Percentiles rank a stretch among this genome's conserved stretches.
Conservation (phyloP, 2,888 invertebrate species). For the Bimastos eiseni region DNA sequence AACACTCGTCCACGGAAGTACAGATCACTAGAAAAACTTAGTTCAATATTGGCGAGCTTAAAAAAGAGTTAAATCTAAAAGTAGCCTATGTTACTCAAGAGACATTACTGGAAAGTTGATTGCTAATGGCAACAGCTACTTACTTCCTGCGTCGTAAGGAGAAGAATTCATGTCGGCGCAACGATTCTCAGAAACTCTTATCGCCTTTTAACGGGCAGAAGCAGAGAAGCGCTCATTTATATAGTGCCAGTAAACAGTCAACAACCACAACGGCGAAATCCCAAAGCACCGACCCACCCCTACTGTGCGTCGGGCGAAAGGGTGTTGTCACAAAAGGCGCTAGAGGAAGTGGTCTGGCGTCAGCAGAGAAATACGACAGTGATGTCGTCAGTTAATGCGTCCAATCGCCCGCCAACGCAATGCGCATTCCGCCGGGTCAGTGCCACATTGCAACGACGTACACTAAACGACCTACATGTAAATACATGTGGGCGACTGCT, state of each 20-base stretch:
- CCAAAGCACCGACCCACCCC: background rate
- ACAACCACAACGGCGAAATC: background rate
- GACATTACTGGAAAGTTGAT: background rate
- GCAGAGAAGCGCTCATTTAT: background rate
- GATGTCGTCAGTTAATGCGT: background rate
- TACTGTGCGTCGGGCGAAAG: background rate
- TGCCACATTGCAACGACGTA: background rate
- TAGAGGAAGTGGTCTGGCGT: background rate
- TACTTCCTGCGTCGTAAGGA: background rate
- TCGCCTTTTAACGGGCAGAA: background rate
- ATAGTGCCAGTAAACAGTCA: background rate
- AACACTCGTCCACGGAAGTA: background rate
- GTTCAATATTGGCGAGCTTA: too few relatives aligned
- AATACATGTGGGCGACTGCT: background rate
- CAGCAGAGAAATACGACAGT: background rate
- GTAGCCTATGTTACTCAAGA: too few relatives aligned
- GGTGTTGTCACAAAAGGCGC: background rate
- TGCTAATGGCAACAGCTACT: background rate
- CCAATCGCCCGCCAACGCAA: background rate
- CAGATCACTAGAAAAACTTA: background rate
- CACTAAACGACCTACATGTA: background rate
- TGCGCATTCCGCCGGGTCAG: background rate
- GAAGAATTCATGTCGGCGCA: background rate
- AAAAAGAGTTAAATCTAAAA: too few relatives aligned
- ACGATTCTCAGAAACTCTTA: background rate